Base-by-base conservation (phyloP, 2,797 vertebrate genomes). In the Dendrocincla tyrannina region DNA sequence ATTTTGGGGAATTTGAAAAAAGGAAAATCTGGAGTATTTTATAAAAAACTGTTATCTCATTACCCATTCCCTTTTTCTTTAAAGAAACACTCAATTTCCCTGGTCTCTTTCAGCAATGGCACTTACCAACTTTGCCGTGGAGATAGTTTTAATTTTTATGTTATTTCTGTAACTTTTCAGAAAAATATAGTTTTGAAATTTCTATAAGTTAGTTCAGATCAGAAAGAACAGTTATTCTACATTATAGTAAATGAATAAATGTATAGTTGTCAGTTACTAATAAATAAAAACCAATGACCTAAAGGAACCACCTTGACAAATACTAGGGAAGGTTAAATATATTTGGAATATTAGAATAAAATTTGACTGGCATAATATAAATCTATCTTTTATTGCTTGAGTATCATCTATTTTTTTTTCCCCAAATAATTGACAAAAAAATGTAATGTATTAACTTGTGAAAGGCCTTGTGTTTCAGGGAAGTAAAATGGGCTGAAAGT, bases 311-410 rank as follows among this genome's bases (percentile, higher is more conserved):
- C 28, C 10, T 42, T 91, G 15, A 50, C 6, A 59, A 53, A 39
- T 53, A 44, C 3, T 47, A 50, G n/a, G 5, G 16, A 88, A 67
- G 9, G 4, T 59, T 56, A 73, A 23, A 15, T 42, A 16, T 76
- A 44, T 78, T 82, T 85, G 49, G 11, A 78, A 42, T 10, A 66
- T 8, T 33, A 76, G 32, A 72, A 66, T 58, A 58, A 5, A 17
- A 50, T 7, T 9, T 15, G 42, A 72, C n/a, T 69, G 22, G 35
- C 4, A 24, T 27, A 60, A 44, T 35, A 41, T 35, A 73, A 66
- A 76, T 62, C 37, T 56, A 5, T 11, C 4, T 73, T 76, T 7
- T 39, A 24, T 41, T 67, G 3, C 18, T 67, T 0, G 0, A 33
- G 9, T 39, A 76, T 49, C 9, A 59, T 11, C 1, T 52, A 10